A percentile compares a stretch with the other conserved stretches of the same genome.
Evolutionary conservation across 2,113 vertebrate species (phyloP).

Genomic region (Acanthochromis polyacanthus): DNA sequence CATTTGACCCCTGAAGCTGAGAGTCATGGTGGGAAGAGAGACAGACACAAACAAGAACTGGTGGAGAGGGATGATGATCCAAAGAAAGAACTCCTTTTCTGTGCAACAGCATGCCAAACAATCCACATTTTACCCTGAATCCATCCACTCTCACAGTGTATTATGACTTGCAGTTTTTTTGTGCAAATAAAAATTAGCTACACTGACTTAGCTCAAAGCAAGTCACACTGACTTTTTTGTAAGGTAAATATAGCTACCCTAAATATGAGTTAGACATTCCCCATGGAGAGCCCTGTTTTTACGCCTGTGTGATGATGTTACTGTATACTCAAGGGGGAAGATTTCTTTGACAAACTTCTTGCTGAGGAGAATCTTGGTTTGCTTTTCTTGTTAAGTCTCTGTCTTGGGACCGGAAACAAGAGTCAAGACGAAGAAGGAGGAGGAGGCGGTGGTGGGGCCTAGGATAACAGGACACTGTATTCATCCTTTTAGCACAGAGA

Average conservation of each 20-base stretch:
- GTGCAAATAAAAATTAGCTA: too few species aligned
- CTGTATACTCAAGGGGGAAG: not conserved
- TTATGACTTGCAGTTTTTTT: too few species aligned
- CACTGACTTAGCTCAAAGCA: not conserved
- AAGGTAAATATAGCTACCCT: not conserved
- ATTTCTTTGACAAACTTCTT: slow-evolving; percentile 1
- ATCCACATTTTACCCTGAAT: not conserved
- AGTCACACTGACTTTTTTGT: not conserved
- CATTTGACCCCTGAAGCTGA: slow-evolving; percentile 11
- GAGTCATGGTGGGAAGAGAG: not conserved
- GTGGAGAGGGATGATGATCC: not conserved
- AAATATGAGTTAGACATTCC: slow-evolving; percentile 6
- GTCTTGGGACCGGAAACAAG: slow-evolving; percentile 31
- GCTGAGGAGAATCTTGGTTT: slow-evolving; percentile 33
- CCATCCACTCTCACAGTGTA: too few species aligned
- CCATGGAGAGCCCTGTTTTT: not conserved
- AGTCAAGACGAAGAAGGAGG: slow-evolving; percentile 15
- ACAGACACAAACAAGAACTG: not conserved
- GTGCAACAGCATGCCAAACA: slow-evolving; percentile 1
- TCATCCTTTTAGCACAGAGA: slow-evolving; percentile 6
- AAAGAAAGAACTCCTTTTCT: slow-evolving; percentile 23
- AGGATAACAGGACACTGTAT: slow-evolving; percentile 17
- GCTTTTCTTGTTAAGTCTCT: slow-evolving; percentile 50
- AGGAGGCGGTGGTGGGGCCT: not conserved
- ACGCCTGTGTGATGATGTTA: not conserved